Evolutionary conservation across 2,797 vertebrate species (phyloP).

Genomic region (Cryptoprocta ferox): DNA sequence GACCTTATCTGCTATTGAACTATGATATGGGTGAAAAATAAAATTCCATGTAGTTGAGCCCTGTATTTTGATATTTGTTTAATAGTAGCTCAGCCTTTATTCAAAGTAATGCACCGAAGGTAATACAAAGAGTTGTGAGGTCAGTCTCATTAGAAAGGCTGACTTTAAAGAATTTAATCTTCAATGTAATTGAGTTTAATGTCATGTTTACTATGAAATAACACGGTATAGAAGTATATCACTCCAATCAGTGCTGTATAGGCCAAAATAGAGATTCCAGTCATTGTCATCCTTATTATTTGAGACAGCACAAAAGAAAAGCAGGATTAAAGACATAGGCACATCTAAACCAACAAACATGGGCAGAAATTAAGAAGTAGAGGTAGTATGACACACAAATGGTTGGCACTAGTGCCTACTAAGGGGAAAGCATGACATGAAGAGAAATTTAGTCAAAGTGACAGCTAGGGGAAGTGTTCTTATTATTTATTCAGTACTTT

Average conservation of each 20-base stretch:
- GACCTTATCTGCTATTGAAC: neutral
- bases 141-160: constrained; percentile 31
- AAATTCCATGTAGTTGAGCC: neutral
- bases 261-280: neutral
- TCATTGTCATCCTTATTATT: constrained; percentile 8
- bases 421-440: neutral
- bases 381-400: neutral
- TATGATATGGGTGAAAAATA: neutral
- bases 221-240: neutral
- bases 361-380: neutral
- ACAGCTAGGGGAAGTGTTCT: neutral
- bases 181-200: constrained; percentile 44
- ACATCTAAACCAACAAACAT: neutral
- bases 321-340: neutral
- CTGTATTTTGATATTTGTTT: neutral
- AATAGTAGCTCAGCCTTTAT: neutral
- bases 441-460: neutral
- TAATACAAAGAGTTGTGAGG: neutral
- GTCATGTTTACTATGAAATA: constrained; percentile 48
- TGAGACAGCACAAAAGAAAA: neutral
- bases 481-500: neutral
- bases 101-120: neutral
- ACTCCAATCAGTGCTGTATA: neutral
- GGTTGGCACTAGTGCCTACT: neutral
- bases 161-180: constrained; percentile 52